Evolutionary conservation across 2,888 invertebrate genomes (phyloP), one percentile per base, ranked within the genome.

Genomic region (Ectemnius cavifrons): DNA sequence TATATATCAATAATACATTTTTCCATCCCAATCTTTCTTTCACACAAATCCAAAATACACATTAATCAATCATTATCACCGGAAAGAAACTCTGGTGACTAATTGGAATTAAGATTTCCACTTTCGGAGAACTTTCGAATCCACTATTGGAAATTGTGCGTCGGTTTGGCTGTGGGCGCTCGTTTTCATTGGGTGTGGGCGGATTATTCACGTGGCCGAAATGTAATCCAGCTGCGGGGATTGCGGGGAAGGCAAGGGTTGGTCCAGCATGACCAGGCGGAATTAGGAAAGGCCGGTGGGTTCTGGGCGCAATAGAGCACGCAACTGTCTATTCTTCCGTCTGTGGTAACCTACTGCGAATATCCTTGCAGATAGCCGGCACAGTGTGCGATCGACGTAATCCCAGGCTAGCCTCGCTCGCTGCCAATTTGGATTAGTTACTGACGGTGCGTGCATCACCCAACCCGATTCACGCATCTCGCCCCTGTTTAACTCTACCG

Each of bases 161-260:
- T 72, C 69, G 73, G 78, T 75, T 78, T 72, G 11, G 5, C 0
- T 52, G 52, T 52, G 16, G n/a, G 52, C 52, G 16, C 37, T 14
- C 52, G 16, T 16, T 52, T 52, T 5, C 52, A 16, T 77, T 75
- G 77, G 70, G 23, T 23, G 23, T 23, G 69, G 74, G 71, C 70
- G 80, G 80, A 80, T 80, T 80, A 80, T 80, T 80, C 79, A 79
- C 77, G 79, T 71, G 80, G 73, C 71, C 75, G 71, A 77, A 77
- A 75, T 80, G 80, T 80, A 80, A 80, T 80, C 80, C 77, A 75
- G 80, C 79, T 63, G 71, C 2, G 79, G 23, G 23, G 69, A 68
- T 63, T 65, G 60, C 58, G 6, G 59, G 71, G 73, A 64, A 71
- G 71, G 73, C 69, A 63, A 79, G 80, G 75, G 79, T 77, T 65